These are phyloP conservation scores for Emys orbicularis DNA, from an alignment of 2,797 vertebrate species.

Conservation along the genomic window DNA sequence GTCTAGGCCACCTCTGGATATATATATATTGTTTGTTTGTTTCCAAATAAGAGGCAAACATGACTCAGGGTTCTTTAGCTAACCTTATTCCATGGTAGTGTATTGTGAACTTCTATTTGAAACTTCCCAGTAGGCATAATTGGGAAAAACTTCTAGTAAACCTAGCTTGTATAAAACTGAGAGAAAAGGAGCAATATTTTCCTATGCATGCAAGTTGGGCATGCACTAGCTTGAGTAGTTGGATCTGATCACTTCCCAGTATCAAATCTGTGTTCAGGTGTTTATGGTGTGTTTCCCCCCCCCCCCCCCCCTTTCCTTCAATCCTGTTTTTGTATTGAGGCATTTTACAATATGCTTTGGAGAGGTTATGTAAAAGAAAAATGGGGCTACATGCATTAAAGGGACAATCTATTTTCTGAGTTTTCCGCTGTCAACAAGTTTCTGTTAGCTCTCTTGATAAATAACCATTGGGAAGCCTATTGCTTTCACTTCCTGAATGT, in stretches of 20 bases:
- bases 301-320: not conserved
- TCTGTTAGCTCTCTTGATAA: not conserved
- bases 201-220: not conserved
- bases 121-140: not conserved
- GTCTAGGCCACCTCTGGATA: not conserved
- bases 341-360: not conserved
- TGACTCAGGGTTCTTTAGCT: not conserved
- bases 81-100: not conserved
- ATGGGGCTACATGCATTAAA: accelerated
- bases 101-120: not conserved
- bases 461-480: not conserved
- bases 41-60: not conserved
- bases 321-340: not conserved
- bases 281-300: not conserved
- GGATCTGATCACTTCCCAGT: not conserved
- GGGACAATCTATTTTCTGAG: not conserved
- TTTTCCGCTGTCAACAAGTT: not conserved
- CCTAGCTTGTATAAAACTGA: not conserved
- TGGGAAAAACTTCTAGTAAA: not conserved
- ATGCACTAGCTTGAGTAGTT: not conserved
- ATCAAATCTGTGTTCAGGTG: not conserved
- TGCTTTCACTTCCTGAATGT: not conserved
- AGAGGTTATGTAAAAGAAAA: not conserved
- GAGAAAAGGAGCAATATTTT: accelerated
- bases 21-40: not conserved